Evolutionary conservation across 2,888 invertebrate species (phyloP).

Genomic region (Notodonta ziczac): DNA sequence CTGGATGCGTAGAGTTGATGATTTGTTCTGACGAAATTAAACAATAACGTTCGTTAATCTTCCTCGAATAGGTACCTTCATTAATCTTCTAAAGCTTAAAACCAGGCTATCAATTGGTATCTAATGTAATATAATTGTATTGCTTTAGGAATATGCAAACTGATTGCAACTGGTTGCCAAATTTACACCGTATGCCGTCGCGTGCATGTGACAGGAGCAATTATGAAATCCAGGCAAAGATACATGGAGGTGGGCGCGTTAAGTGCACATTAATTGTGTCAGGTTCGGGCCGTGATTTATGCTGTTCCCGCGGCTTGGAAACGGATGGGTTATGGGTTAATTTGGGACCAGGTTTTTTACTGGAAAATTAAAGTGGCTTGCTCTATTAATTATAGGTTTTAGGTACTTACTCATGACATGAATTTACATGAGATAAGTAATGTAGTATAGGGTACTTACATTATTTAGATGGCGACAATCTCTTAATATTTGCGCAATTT

Average conservation of each 20-base stretch:
- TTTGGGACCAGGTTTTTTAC: not conserved
- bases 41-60: too few relatives aligned
- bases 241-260: conserved; percentile 43
- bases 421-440: too few relatives aligned
- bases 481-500: too few relatives aligned
- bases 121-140: not conserved
- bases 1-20: too few relatives aligned
- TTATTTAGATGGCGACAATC: too few relatives aligned
- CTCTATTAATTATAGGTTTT: too few relatives aligned
- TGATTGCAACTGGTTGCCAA: conserved; percentile 19
- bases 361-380: not conserved
- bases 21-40: too few relatives aligned
- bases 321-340: conserved; percentile 3
- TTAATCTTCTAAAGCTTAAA: too few relatives aligned
- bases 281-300: conserved; percentile 36
- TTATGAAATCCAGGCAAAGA: conserved; percentile 48
- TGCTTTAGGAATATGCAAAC: not conserved
- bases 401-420: too few relatives aligned
- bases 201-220: conserved; percentile 47
- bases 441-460: too few relatives aligned
- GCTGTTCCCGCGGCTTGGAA: conserved; percentile 15
- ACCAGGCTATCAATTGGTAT: too few relatives aligned
- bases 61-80: too few relatives aligned
- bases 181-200: conserved; percentile 31
- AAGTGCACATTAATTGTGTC: conserved; percentile 40